A percentile compares a stretch with the other conserved stretches of the same genome.
phyloP scores from a whole-genome alignment of 2,888 invertebrate genomes.

The Cosmorhoe ocellata region DNA sequence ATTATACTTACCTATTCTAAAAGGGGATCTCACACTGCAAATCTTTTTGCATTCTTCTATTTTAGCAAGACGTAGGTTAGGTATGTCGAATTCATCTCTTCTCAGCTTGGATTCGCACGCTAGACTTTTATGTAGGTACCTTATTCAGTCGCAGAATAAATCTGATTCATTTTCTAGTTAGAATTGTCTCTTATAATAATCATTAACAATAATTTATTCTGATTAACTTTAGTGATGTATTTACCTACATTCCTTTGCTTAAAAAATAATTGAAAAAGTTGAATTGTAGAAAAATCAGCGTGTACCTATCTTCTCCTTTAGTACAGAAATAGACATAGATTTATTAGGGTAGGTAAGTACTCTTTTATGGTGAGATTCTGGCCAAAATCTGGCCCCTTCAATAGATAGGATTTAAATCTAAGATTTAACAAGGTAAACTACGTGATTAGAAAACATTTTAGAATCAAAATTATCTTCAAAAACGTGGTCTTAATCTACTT shows the following conservation, averaged over 20 bases:
- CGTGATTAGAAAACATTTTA: conserved; percentile 17
- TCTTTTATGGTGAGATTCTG: background rate
- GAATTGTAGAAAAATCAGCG: background rate
- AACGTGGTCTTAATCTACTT: conserved; percentile 24
- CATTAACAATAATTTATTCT: too few species aligned
- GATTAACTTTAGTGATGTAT: background rate
- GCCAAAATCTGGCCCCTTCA: conserved; percentile 11
- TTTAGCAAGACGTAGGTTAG: too few species aligned
- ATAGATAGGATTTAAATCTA: conserved; percentile 23
- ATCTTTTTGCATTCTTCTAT: too few species aligned
- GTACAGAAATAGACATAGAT: background rate
- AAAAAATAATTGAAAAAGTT: background rate
- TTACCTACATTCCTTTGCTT: conserved; percentile 19
- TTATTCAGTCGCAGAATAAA: too few species aligned
- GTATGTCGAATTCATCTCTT: too few species aligned
- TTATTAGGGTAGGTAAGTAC: background rate
- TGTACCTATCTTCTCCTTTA: background rate
- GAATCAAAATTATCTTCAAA: conserved; percentile 13
- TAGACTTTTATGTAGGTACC: too few species aligned
- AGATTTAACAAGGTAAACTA: conserved; percentile 16
- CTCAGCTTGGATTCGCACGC: too few species aligned
- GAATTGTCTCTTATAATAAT: too few species aligned
- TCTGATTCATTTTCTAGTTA: too few species aligned
- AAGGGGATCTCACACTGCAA: too few species aligned
- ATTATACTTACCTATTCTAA: too few species aligned